Evolutionary conservation across 2,113 vertebrate species (phyloP).

Genomic region (Sylvietta virens): DNA sequence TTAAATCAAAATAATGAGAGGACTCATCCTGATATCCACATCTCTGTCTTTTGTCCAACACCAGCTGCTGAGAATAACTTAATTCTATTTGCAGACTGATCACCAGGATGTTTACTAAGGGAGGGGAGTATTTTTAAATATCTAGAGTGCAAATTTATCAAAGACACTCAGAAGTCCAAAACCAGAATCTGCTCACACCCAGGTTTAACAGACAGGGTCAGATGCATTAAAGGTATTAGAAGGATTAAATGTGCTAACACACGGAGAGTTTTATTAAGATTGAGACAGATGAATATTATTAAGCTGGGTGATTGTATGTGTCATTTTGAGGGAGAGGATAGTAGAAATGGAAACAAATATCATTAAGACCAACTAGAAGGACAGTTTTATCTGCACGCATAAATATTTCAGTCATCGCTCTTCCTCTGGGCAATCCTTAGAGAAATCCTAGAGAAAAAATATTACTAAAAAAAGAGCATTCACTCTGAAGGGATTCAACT

Average conservation of each 20-base stretch:
- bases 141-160: conserved; percentile 10
- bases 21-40: neutral
- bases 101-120: neutral
- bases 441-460: neutral
- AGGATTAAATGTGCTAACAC: conserved; percentile 42
- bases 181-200: neutral
- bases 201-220: conserved; percentile 3
- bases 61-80: neutral
- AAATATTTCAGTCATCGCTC: conserved; percentile 16
- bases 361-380: conserved; percentile 23
- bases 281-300: conserved; percentile 49
- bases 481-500: neutral
- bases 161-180: neutral
- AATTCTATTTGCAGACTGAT: conserved; percentile 16
- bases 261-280: conserved; percentile 43
- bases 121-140: neutral
- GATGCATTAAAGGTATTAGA: conserved; percentile 18
- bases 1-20: neutral
- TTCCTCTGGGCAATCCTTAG: conserved; percentile 4
- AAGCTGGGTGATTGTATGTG: conserved; percentile 8
- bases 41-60: neutral
- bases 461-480: neutral
- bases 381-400: conserved; percentile 24
- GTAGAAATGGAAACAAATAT: conserved; percentile 50
- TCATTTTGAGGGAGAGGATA: conserved; percentile 24